Evolutionary conservation across 1,140 invertebrate species (phyloP).

Genomic region (Danaus plexippus): DNA sequence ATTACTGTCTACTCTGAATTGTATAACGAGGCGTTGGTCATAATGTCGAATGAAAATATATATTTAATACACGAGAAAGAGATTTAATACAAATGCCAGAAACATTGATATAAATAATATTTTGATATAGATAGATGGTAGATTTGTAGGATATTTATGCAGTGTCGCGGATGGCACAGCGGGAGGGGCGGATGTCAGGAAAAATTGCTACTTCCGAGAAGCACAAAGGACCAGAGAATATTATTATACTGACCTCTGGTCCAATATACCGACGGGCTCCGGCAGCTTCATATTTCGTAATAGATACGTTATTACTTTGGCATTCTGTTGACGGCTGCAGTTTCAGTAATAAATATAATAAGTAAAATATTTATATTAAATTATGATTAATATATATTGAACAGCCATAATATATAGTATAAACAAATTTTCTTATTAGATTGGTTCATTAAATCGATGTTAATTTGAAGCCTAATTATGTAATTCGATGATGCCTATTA

Average conservation of each 20-base stretch:
- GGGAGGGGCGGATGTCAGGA: conserved; percentile 51
- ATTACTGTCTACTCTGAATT: no score
- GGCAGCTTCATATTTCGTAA: no score
- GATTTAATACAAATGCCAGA: no score
- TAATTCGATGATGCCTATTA: conserved; percentile 18
- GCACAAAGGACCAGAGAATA: conserved; percentile 39
- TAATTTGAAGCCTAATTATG: conserved; percentile 18
- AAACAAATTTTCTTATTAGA: not conserved
- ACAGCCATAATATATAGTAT: no score
- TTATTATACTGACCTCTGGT: conserved; percentile 27
- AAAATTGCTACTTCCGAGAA: conserved; percentile 59
- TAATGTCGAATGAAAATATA: no score
- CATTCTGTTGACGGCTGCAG: no score
- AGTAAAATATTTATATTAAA: no score
- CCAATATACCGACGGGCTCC: not conserved
- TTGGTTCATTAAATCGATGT: conserved; percentile 15
- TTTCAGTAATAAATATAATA: no score
- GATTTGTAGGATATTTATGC: conserved; percentile 20
- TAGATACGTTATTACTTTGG: no score
- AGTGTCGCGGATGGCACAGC: conserved; percentile 30
- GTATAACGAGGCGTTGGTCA: no score
- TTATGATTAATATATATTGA: no score
- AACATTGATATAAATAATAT: not conserved
- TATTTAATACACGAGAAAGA: no score
- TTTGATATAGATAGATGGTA: conserved; percentile 5